phyloP scores from a whole-genome alignment of 2,888 invertebrate genomes.

The Portevinia maculata region DNA sequence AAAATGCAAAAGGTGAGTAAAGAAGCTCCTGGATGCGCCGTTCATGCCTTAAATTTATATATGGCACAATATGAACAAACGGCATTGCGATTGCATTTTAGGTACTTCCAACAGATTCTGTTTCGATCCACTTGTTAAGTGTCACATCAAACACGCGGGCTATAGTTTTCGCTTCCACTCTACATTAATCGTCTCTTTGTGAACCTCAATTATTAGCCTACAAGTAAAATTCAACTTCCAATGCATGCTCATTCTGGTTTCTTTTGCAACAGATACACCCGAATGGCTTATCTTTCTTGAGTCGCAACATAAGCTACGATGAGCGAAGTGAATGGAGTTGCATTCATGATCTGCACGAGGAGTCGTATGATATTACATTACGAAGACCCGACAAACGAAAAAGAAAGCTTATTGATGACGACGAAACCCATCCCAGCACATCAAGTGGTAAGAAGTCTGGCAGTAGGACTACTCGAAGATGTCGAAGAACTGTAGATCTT shows the following conservation, averaged over 20 bases:
- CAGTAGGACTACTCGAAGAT: neutral
- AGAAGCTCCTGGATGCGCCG: too few relatives aligned
- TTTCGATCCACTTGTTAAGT: too few relatives aligned
- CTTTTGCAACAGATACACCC: slow-evolving; percentile 78
- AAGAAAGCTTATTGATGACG: slow-evolving; percentile 74
- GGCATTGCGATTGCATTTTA: too few relatives aligned
- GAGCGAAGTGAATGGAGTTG: slow-evolving; percentile 97
- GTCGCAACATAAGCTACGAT: slow-evolving; percentile 93
- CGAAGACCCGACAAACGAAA: slow-evolving; percentile 74
- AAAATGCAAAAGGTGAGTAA: too few relatives aligned
- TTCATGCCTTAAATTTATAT: too few relatives aligned
- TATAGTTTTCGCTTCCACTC: too few relatives aligned
- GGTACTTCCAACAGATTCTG: too few relatives aligned
- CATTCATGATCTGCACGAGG: slow-evolving; percentile 95
- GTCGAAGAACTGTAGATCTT: slow-evolving; percentile 32
- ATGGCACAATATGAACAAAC: too few relatives aligned
- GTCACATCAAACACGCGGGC: too few relatives aligned
- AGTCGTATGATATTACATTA: slow-evolving; percentile 81
- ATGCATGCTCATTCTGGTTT: neutral
- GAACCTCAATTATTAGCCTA: too few relatives aligned
- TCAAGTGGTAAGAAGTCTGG: slow-evolving; percentile 25
- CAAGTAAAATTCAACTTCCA: too few relatives aligned
- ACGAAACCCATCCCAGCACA: slow-evolving; percentile 52
- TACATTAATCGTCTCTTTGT: too few relatives aligned
- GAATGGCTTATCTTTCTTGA: slow-evolving; percentile 91